A percentile compares a stretch with the other conserved stretches of the same genome.
Evolutionary conservation across 2,797 vertebrate species (phyloP).

Genomic region (Buceros bicornis): DNA sequence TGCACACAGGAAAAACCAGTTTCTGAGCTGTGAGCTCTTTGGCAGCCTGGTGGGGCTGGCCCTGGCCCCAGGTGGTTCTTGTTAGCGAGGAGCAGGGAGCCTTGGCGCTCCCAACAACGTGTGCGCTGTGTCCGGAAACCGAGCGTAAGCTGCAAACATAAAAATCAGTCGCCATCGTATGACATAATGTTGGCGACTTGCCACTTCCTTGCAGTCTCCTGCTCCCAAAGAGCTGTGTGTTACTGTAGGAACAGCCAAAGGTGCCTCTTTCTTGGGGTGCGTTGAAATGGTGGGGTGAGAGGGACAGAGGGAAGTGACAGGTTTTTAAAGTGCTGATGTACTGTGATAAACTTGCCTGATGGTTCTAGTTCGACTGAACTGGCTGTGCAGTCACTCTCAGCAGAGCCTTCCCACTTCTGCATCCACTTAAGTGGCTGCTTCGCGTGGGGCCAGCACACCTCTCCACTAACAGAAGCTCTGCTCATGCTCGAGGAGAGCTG

Average conservation of each 20-base stretch:
- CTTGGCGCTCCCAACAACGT: rapidly evolving
- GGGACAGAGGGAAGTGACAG: not conserved
- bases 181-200: not conserved
- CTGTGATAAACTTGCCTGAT: not conserved
- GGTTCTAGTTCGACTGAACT: not conserved
- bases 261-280: not conserved
- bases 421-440: not conserved
- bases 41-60: not conserved
- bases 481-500: too few relatives aligned
- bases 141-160: not conserved
- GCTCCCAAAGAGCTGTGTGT: not conserved
- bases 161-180: not conserved
- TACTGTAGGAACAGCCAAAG: not conserved
- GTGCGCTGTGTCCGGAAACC: not conserved
- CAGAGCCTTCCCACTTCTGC: not conserved
- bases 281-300: not conserved
- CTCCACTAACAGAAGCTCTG: not conserved
- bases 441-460: not conserved
- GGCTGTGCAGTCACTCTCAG: rapidly evolving
- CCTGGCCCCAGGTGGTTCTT: not conserved
- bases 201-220: not conserved
- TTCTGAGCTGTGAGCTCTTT: not conserved
- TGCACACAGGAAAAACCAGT: rapidly evolving
- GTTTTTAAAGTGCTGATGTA: not conserved
- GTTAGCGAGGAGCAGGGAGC: not conserved